Evolutionary conservation across 2,113 vertebrate species (phyloP).

Genomic region (Carollia perspicillata): DNA sequence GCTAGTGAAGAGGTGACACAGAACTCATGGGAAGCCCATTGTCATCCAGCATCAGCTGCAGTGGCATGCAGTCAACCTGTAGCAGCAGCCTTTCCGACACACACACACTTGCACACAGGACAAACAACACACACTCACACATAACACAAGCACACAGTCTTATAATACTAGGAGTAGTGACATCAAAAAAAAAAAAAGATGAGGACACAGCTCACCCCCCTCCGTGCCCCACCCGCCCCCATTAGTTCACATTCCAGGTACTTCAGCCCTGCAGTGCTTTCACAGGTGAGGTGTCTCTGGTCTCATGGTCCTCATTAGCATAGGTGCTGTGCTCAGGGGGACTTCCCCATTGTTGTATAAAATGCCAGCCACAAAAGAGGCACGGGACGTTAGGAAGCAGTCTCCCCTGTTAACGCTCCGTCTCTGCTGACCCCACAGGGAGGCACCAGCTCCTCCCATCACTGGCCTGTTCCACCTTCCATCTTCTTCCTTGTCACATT

Average conservation of each 20-base stretch:
- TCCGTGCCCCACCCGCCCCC: too few species aligned
- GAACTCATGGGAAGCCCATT: background rate
- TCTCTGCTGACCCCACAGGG: background rate
- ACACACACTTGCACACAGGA: background rate
- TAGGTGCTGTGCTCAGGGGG: background rate
- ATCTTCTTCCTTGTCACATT: background rate
- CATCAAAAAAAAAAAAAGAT: conserved; percentile 48
- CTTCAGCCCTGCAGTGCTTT: background rate
- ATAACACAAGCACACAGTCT: background rate
- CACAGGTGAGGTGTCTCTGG: background rate
- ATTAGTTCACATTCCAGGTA: background rate
- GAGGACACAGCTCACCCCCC: conserved; percentile 29
- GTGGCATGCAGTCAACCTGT: background rate
- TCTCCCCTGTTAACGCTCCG: background rate
- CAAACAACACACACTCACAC: background rate
- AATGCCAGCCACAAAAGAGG: background rate
- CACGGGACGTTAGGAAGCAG: rapidly evolving
- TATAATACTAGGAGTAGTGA: background rate
- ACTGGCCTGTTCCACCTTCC: background rate
- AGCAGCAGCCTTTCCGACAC: background rate
- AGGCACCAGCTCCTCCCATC: background rate
- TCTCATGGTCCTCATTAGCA: background rate
- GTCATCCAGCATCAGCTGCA: background rate
- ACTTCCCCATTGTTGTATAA: background rate
- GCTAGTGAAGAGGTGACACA: background rate